These are phyloP conservation scores for Caradrina clavipalpis DNA, from an alignment of 2,888 invertebrate genomes.

Conservation along the genomic window DNA sequence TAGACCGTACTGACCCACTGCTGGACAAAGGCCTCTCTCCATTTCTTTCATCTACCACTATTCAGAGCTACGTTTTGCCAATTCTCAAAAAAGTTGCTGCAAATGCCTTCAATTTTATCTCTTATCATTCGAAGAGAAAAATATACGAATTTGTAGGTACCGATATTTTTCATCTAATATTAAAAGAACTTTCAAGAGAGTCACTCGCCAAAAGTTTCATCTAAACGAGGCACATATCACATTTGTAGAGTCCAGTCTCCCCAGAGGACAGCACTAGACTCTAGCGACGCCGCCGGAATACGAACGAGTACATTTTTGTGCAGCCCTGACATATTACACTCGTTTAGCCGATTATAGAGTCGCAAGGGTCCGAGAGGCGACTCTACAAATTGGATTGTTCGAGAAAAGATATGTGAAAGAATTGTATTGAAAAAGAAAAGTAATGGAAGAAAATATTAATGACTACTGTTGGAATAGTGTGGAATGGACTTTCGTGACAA, in stretches of 20 bases:
- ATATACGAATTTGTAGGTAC: not conserved
- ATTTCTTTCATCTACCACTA: no score
- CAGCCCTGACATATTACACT: slow-evolving; percentile 55
- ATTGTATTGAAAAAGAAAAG: not conserved
- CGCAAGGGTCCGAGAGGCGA: slow-evolving; percentile 19
- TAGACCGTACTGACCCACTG: no score
- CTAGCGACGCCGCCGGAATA: slow-evolving; percentile 50
- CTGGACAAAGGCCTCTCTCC: no score
- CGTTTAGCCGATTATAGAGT: slow-evolving; percentile 51
- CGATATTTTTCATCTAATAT: not conserved
- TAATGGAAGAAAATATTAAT: no score
- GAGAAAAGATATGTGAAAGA: slow-evolving; percentile 2
- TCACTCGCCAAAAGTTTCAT: not conserved
- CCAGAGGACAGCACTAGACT: slow-evolving; percentile 48
- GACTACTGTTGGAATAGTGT: no score
- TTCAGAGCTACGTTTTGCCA: no score
- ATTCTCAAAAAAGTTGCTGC: no score
- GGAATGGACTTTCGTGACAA: no score
- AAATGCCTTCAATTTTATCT: no score
- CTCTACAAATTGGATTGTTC: slow-evolving; percentile 18
- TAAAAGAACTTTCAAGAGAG: not conserved
- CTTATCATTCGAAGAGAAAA: no score
- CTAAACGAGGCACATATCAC: slow-evolving; percentile 37
- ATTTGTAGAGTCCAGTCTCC: slow-evolving; percentile 46
- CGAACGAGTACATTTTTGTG: slow-evolving; percentile 46